phyloP scores from a whole-genome alignment of 2,888 invertebrate species.

The Athrips mouffetella region DNA sequence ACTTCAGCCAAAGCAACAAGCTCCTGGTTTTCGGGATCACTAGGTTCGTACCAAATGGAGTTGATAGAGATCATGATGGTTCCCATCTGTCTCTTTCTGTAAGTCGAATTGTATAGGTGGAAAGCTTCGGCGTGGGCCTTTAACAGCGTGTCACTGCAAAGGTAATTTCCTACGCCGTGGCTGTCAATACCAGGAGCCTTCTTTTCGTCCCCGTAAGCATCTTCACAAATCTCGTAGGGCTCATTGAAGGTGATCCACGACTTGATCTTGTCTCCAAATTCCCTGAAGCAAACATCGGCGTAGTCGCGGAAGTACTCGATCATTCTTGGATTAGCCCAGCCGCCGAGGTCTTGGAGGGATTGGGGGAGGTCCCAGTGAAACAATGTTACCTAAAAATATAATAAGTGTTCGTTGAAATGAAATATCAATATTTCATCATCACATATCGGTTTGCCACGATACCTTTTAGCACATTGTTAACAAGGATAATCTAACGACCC shows the following conservation, averaged over 20 bases:
- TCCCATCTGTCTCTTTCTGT: constrained; percentile 75
- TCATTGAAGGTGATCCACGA: constrained; percentile 86
- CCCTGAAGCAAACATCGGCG: constrained; percentile 71
- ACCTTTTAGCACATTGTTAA: too few species aligned
- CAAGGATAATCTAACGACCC: too few species aligned
- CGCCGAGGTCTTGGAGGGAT: constrained; percentile 74
- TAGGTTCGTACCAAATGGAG: constrained; percentile 75
- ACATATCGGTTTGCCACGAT: too few species aligned
- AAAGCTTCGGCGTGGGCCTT: constrained; percentile 83
- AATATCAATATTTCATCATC: too few species aligned
- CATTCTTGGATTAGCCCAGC: constrained; percentile 75
- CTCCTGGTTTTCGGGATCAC: constrained; percentile 56
- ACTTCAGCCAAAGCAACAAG: constrained; percentile 68
- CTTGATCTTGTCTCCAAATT: constrained; percentile 78
- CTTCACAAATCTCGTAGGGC: constrained; percentile 75
- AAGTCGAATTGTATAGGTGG: constrained; percentile 80
- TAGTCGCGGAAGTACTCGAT: constrained; percentile 77
- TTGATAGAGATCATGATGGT: constrained; percentile 74
- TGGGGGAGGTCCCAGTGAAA: constrained; percentile 85
- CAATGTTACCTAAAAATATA: constrained; percentile 72
- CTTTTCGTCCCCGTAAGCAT: constrained; percentile 72
- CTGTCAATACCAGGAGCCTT: constrained; percentile 76
- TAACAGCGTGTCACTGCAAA: constrained; percentile 81
- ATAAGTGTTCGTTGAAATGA: too few species aligned
- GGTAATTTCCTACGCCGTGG: constrained; percentile 80